These are phyloP conservation scores for Phrynosoma blainvillii DNA, from an alignment of 2,113 vertebrate species.

Conservation along the genomic window DNA sequence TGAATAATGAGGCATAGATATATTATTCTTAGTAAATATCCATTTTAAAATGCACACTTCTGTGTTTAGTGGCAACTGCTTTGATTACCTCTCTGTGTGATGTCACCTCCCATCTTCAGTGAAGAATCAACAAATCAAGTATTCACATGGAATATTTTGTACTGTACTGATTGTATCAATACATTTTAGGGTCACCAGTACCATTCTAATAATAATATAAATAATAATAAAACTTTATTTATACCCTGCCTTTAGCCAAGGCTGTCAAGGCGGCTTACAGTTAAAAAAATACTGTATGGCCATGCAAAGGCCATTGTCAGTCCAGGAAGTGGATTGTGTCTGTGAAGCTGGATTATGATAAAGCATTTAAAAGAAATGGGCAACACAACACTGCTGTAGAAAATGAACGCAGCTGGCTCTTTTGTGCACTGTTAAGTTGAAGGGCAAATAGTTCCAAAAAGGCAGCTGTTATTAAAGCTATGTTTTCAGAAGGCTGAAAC, in stretches of 20 bases:
- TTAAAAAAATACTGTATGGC: too few species aligned
- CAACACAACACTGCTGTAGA: neutral
- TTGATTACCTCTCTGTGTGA: neutral
- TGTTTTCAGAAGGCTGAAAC: neutral
- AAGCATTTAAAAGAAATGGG: neutral
- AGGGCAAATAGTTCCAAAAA: neutral
- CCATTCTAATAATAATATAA: too few species aligned
- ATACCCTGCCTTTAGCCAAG: too few species aligned
- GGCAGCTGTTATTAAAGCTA: neutral
- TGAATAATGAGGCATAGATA: neutral
- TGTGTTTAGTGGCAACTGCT: constrained; percentile 7
- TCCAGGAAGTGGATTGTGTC: neutral
- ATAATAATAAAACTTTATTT: too few species aligned
- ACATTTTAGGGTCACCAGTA: neutral
- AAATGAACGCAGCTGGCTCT: neutral
- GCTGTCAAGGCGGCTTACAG: too few species aligned
- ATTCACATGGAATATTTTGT: neutral
- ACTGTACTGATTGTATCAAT: too few species aligned
- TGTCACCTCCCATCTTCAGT: neutral
- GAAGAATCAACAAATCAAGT: neutral
- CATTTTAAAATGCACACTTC: neutral
- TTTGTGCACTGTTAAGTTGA: neutral
- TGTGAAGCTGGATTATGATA: neutral
- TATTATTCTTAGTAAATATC: neutral
- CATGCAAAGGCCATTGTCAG: neutral